Evolutionary conservation across 2,888 invertebrate genomes (phyloP).

Genomic region (Seira musarum): DNA sequence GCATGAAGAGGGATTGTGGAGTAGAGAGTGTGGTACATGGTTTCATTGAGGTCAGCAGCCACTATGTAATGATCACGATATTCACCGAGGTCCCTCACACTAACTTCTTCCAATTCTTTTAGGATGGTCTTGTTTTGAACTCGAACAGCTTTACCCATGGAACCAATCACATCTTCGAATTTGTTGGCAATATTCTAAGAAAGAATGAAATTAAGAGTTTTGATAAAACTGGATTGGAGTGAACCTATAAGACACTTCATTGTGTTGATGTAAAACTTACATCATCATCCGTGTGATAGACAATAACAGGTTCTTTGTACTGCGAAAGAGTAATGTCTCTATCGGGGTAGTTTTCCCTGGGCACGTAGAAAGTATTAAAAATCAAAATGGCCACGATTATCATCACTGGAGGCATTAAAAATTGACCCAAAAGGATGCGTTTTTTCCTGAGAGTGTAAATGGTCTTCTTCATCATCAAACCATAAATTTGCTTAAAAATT

Average conservation of each 20-base stretch:
- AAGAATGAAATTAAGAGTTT: too few relatives aligned
- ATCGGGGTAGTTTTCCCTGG: conserved; percentile 42
- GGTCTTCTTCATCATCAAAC: conserved; percentile 72
- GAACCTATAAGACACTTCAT: not conserved
- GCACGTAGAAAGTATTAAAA: conserved; percentile 46
- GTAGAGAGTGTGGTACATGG: conserved; percentile 48
- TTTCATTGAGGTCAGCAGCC: conserved; percentile 43
- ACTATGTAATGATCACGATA: conserved; percentile 60
- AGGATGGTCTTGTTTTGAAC: conserved; percentile 13
- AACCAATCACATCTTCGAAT: conserved; percentile 27
- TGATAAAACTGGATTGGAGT: not conserved
- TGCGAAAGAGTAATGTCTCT: conserved; percentile 42
- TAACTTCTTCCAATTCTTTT: conserved; percentile 12
- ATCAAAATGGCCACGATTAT: conserved; percentile 55
- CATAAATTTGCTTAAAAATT: conserved; percentile 71
- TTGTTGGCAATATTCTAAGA: conserved; percentile 17
- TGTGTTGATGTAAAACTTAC: conserved; percentile 23
- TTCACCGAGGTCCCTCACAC: conserved; percentile 41
- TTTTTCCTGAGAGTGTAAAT: conserved; percentile 71
- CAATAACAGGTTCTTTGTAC: conserved; percentile 49
- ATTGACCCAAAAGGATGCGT: conserved; percentile 70
- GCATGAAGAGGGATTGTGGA: conserved; percentile 64
- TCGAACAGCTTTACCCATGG: not conserved
- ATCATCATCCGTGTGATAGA: conserved; percentile 46
- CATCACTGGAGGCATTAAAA: conserved; percentile 60